A percentile compares a stretch with the other conserved stretches of the same genome.
Evolutionary conservation across 1,140 invertebrate species (phyloP).

Genomic region (Pectinophora gossypiella): DNA sequence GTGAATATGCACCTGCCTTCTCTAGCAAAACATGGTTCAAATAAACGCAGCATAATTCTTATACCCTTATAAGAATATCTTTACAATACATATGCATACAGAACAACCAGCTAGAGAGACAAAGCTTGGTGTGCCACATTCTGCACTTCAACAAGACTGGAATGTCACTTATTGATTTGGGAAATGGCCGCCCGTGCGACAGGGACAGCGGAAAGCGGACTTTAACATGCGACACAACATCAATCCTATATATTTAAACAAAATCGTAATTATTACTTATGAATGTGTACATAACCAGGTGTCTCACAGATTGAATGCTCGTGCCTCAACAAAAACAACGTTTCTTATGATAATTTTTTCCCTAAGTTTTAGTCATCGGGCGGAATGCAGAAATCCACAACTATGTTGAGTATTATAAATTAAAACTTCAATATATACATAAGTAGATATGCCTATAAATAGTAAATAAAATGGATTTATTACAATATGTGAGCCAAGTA

Average conservation of each 20-base stretch:
- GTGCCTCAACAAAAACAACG: slow-evolving; percentile 42
- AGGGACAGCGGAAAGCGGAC: slow-evolving; percentile 22
- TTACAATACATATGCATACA: neutral
- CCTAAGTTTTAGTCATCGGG: slow-evolving; percentile 68
- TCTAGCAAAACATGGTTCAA: slow-evolving; percentile 10
- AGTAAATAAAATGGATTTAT: slow-evolving; percentile 62
- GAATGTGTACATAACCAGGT: slow-evolving; percentile 31
- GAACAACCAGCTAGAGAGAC: slow-evolving; percentile 12
- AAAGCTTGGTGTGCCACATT: slow-evolving; percentile 30
- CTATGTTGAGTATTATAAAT: slow-evolving; percentile 71
- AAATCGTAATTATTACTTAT: slow-evolving; percentile 28
- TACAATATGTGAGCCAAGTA: slow-evolving; percentile 58
- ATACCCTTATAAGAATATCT: neutral
- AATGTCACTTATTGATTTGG: slow-evolving; percentile 68
- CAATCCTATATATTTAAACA: slow-evolving; percentile 21
- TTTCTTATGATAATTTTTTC: slow-evolving; percentile 59
- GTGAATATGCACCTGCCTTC: slow-evolving; percentile 48
- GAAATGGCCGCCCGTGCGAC: slow-evolving; percentile 46
- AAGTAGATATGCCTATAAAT: slow-evolving; percentile 64
- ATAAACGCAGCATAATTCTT: neutral
- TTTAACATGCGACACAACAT: slow-evolving; percentile 33
- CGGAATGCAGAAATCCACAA: slow-evolving; percentile 74
- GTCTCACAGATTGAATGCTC: slow-evolving; percentile 28
- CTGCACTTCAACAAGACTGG: slow-evolving; percentile 70
- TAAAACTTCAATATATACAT: slow-evolving; percentile 64